Conservation (phyloP, 1,140 invertebrate species). For the Batillaria attramentaria region DNA sequence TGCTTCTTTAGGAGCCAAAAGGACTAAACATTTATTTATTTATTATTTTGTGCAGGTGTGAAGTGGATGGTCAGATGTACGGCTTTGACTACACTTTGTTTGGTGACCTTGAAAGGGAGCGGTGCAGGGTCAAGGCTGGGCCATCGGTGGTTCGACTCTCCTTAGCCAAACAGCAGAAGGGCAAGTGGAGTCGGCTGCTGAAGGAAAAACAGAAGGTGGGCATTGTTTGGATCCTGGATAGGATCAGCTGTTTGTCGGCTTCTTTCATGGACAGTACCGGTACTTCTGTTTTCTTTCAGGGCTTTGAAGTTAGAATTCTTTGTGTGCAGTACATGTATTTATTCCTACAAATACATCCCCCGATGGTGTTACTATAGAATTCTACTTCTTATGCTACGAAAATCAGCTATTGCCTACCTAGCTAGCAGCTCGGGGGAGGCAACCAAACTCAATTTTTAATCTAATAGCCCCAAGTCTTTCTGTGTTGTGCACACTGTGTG, state of each 20-base stretch:
- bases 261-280: not conserved
- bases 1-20: no score
- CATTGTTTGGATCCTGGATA: not conserved
- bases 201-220: conserved; percentile 42
- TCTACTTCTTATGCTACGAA: not conserved
- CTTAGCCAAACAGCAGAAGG: conserved; percentile 43
- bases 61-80: conserved; percentile 29
- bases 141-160: conserved; percentile 34
- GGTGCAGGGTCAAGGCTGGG: conserved; percentile 35
- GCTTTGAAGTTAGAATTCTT: not conserved
- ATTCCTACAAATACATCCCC: no score
- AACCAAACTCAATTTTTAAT: not conserved
- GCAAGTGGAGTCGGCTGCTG: conserved; percentile 44
- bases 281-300: not conserved
- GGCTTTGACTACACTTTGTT: conserved; percentile 41
- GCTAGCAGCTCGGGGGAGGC: not conserved
- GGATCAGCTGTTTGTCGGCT: not conserved
- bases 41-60: not conserved
- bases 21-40: no score
- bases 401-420: no score
- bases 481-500: not conserved
- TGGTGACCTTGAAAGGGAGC: conserved; percentile 33
- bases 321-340: not conserved
- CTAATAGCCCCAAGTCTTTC: not conserved
- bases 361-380: no score